Base-by-base conservation (phyloP, 1,140 invertebrate genomes). In the Aphis craccivora region DNA sequence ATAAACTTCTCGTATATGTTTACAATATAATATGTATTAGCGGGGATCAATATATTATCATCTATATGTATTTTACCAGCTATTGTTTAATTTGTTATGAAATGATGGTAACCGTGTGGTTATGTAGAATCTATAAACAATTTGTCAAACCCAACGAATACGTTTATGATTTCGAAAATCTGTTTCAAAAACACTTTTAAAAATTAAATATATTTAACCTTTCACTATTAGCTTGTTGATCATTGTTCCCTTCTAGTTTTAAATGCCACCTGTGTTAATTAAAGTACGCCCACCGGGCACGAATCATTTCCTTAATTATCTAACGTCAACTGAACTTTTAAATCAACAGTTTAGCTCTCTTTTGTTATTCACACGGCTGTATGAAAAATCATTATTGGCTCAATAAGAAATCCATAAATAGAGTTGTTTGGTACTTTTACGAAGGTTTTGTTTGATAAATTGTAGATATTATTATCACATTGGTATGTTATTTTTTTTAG, bases 241-340 rank as follows among this genome's bases (percentile, higher is more conserved):
- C 48, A 25, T 83, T 37, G 67, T 92, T 92, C 51, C 67, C 67
- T 92, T 92, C 76, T 93, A 83, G 76, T 93, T 86, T 53, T 84
- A 93, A 93, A 93, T 93, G 90, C 60, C 43, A 81, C 60, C 51
- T n/a, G 76, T 86, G 76, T 86, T 92, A 92, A 92, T 84, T 84
- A 86, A 84, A 83, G 45, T 84, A 86, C 91, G 91, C 91, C 48
- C 91, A 93, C 48, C n/a, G 81, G 76, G 76, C 91, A 93, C 22
- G 81, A 48, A 86, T n/a, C 35, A 40, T 93, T 40, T 93, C 91
- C 48, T 93, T 86, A 86, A 93, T 93, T 86, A 86, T 86, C 20
- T 53, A 43, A 53, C 91, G 81, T 81, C 30, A 25, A 93, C 76
- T 37, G 60, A 81, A 48, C 90, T 91, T 81, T 91, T 91, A 48